A percentile compares a stretch with the other conserved stretches of the same genome.
Evolutionary conservation across 2,113 vertebrate genomes (phyloP).

Genomic region (Muscicapa adusta): DNA sequence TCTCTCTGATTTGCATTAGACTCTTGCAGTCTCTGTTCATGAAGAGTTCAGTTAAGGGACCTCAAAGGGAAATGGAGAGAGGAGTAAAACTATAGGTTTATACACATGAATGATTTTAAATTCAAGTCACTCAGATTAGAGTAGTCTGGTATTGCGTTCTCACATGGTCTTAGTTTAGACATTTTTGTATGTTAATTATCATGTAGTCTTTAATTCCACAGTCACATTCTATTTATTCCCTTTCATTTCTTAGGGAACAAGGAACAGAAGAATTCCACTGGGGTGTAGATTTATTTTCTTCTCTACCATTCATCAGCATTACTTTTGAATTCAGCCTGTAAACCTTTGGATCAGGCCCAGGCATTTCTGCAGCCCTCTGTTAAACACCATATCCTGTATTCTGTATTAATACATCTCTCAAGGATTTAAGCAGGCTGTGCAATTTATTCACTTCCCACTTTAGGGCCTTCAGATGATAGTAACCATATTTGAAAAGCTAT

Average conservation of each 20-base stretch:
- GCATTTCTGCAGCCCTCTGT: not conserved
- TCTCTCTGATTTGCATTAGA: not conserved
- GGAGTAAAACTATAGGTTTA: not conserved
- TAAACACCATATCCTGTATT: not conserved
- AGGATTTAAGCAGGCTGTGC: not conserved
- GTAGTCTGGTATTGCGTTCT: not conserved
- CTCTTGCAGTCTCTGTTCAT: not conserved
- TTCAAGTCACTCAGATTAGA: not conserved
- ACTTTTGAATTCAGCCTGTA: not conserved
- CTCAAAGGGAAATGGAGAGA: not conserved
- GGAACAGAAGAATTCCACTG: not conserved
- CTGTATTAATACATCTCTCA: not conserved
- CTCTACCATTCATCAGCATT: not conserved
- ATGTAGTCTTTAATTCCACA: not conserved
- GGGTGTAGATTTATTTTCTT: not conserved
- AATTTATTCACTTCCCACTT: not conserved
- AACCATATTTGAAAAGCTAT: not conserved
- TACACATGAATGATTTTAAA: not conserved
- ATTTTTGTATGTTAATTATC: not conserved
- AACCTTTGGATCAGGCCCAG: not conserved
- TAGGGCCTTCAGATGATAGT: not conserved
- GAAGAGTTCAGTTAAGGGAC: not conserved
- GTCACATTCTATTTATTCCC: not conserved
- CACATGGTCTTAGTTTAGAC: not conserved
- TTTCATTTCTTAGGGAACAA: not conserved